Base-by-base conservation (phyloP, 1,140 invertebrate species). In the Diabrotica virgifera region DNA sequence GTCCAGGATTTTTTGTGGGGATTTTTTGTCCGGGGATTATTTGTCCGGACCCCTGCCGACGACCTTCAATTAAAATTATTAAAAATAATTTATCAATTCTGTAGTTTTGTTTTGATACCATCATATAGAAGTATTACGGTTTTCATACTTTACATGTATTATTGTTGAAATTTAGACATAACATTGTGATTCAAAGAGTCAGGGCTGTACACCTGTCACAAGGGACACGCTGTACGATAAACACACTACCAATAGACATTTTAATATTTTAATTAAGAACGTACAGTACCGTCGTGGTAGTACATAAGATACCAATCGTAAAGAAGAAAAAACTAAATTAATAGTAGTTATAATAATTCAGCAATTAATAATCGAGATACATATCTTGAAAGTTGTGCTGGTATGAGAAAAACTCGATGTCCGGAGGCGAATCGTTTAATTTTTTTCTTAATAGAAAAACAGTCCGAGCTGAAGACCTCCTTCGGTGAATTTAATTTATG, bases 281-380 rank as follows among this genome's bases (percentile, higher is more conserved):
- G 54, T 52, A 65, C 59, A 54, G 56, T 55, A 62, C 61, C 61
- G 53, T 51, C 40, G 40, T 46, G n/a, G 8, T 46, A 46, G 8
- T 46, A 46, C 40, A 56, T 12, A 10, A 68, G 66, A 68, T 68
- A 62, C 35, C 55, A 62, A 68, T 68, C 67, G 53, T 38, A 46
- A n/a, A n/a, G n/a, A 46, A 46, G 40, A 46, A 46, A 46, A 53
- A 59, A 65, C 67, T 65, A 65, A 65, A 57, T 63, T 68, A 68
- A 62, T 68, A 68, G 59, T 65, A 52, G 63, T 65, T 62, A 65
- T 62, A 68, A 68, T 68, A 68, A 68, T 65, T 62, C 54, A 50
- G 52, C 67, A 68, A 64, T 65, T 68, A 68, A 68, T 68, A 68
- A 68, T 65, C 58, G 12, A 65, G 67, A 68, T 68, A 68, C 46